Base-by-base conservation (phyloP, 37 sponge, comb jelly and placozoan genomes). In the Eunapius fragilis region DNA sequence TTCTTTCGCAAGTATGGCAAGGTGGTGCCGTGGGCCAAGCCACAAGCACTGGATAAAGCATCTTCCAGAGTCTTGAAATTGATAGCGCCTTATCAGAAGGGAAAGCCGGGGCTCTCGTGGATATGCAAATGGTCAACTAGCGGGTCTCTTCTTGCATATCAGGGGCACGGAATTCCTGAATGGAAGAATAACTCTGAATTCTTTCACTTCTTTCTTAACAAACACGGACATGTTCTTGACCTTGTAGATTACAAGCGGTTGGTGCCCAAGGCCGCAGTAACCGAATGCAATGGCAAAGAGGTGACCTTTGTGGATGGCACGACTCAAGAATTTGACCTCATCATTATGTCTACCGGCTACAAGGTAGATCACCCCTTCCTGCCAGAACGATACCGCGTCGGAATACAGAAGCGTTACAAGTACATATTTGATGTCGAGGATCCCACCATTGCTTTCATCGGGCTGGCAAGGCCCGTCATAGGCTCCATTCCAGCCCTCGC, bases 101-200 rank as follows among this genome's bases (percentile, higher is more conserved):
- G 82, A 1, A 90, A 90, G 31, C 90, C 90, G 3, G 90, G 90
- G 19, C 70, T 90, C 31, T 58, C 69, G 19, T 90, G 90, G 90
- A 74, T 90, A 48, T 90, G 90, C 32, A 90, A 90, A 79, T 90
- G 90, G 90, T 85, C 90, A 0, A 80, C 82, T 14, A 80, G 74
- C 32, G 86, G 86, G 23, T 85, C 85, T 23, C 70, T 85, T 14
- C 85, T 95, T 0, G 89, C 95, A 13, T 95, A 95, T 49, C 95
- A 95, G 37, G 95, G 95, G 36, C 90, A 90, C 47, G 90, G 90
- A 48, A 85, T 90, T 26, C 76, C 85, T n/a, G 90, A 90, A 50
- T 90, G 90, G 90, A 79, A 70, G 49, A 85, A 80, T 31, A 70
- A 82, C 3, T 72, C 95, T 25, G 70, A 68, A 7, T 95, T 91